These are phyloP conservation scores for Drosophila aff. DNA, from an alignment of 1,140 invertebrate genomes.

Conservation along the genomic window DNA sequence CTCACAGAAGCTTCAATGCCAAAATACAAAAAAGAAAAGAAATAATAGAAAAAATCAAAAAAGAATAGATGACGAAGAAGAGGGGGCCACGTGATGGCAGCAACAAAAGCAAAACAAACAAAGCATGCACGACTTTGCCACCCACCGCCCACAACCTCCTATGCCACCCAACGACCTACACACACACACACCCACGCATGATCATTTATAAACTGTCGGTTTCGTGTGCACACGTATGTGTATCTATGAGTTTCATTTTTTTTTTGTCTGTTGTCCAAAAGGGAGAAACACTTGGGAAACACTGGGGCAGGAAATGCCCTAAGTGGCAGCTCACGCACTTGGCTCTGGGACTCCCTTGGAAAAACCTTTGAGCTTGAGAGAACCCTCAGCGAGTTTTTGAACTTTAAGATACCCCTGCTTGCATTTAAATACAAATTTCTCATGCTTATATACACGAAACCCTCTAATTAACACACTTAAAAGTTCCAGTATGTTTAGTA, in stretches of 20 bases:
- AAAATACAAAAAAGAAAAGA: conserved; percentile 20
- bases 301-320: conserved; percentile 64
- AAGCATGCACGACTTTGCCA: conserved; percentile 56
- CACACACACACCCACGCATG: conserved; percentile 46
- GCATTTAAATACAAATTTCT: background rate
- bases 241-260: background rate
- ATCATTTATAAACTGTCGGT: conserved; percentile 80
- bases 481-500: conserved; percentile 2
- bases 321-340: conserved; percentile 65
- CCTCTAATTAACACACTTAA: conserved; percentile 7
- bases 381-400: background rate
- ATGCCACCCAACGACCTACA: conserved; percentile 12
- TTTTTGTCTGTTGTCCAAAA: background rate
- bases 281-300: background rate
- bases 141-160: conserved; percentile 7
- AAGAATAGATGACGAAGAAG: conserved; percentile 2
- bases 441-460: background rate
- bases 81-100: conserved; percentile 56
- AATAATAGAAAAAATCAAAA: background rate
- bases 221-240: conserved; percentile 23
- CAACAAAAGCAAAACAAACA: conserved; percentile 66
- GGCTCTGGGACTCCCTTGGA: background rate
- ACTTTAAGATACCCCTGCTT: background rate
- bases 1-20: conserved; percentile 53
- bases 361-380: conserved; percentile 6